Evolutionary conservation across 1,140 invertebrate genomes (phyloP), one percentile per base, ranked within the genome.

Genomic region (Lepidostoma basale): DNA sequence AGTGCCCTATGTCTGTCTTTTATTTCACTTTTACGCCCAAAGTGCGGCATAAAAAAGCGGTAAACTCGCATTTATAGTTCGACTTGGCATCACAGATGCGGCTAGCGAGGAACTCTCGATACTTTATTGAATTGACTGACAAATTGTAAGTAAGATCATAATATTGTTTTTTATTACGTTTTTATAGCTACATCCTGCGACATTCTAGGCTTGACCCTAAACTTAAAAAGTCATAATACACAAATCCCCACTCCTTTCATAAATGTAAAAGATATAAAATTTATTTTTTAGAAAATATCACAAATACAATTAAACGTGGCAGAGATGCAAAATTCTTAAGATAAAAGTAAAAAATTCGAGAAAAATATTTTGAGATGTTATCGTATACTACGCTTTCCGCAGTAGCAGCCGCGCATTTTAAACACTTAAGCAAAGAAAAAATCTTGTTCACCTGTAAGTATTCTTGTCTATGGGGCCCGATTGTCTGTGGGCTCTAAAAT

Each of bases 21-120:
- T 72, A 72, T 72, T 72, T 72, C 67, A 72, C 64, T 72, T 72
- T 72, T 68, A 72, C 62, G 63, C 58, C 63, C 42, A 42, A 54
- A 66, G 67, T 69, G 65, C 58, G 62, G 70, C 70, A 69, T 72
- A 72, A 72, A 72, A 72, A 67, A 49, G 62, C 64, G 47, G 62
- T 72, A 72, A 72, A 72, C 62, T 58, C 65, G 66, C 67, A 72
- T 72, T 72, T 72, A 72, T 72, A 72, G 70, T 65, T 52, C 59
- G 56, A 42, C 67, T 54, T 63, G 59, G 52, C 26, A 44, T 5
- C 30, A 42, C 69, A 58, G 63, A 62, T 47, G 42, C 60, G 42
- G 60, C 14, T n/a, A 58, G 49, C 5, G 22, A 44, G 49, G 49
- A 26, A 30, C 33, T 30, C 30, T 54, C 45, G 33, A 45, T 52